A percentile compares a stretch with the other conserved stretches of the same genome.
Evolutionary conservation across 2,113 vertebrate genomes (phyloP).

Genomic region (Dasyurus viverrinus): DNA sequence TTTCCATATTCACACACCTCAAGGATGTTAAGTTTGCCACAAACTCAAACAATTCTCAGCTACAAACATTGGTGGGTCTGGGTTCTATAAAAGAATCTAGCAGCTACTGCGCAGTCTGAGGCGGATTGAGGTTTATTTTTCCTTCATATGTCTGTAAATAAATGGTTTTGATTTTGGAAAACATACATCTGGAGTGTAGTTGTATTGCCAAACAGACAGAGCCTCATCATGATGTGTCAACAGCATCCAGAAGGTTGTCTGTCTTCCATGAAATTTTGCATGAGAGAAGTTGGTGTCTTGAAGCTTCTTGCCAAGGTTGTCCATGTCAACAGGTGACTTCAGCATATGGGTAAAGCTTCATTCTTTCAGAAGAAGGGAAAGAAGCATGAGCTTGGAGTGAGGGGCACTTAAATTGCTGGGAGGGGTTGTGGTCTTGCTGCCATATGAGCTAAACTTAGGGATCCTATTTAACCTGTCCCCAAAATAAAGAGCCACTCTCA

Average conservation of each 20-base stretch:
- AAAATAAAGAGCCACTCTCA: not conserved
- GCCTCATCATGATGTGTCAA: slow-evolving; percentile 4
- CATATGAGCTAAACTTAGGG: not conserved
- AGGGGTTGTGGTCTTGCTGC: not conserved
- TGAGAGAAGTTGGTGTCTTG: not conserved
- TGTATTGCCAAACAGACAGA: slow-evolving; percentile 51
- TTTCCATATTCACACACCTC: no score
- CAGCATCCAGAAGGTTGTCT: slow-evolving; percentile 41
- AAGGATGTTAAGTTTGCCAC: not conserved
- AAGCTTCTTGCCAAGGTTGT: rapidly evolving
- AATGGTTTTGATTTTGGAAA: slow-evolving; percentile 56
- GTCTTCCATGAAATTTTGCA: not conserved
- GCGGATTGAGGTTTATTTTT: slow-evolving; percentile 35
- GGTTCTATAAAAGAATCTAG: not conserved
- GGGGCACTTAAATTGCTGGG: not conserved
- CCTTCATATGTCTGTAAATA: slow-evolving; percentile 59
- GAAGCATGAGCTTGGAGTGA: rapidly evolving
- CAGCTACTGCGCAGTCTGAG: slow-evolving; percentile 17
- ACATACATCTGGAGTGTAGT: slow-evolving; percentile 47
- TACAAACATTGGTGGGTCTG: not conserved
- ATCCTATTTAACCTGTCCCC: not conserved
- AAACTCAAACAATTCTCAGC: not conserved
- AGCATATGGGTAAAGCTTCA: not conserved
- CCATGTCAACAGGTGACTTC: not conserved
- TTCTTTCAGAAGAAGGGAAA: not conserved